phyloP scores from a whole-genome alignment of 1,140 invertebrate species.

The Carcinoscorpius rotundicauda region DNA sequence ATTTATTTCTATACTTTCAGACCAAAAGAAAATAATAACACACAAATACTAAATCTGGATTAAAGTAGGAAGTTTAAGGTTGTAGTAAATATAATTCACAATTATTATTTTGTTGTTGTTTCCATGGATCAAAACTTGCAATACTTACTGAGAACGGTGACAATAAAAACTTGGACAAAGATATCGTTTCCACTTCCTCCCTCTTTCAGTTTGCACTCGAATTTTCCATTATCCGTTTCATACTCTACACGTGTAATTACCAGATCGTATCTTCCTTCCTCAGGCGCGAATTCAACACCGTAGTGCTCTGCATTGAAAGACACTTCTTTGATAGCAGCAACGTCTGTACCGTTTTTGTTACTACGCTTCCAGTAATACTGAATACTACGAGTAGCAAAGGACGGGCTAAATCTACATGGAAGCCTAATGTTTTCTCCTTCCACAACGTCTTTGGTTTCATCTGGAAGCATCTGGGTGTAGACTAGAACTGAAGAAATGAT shows the following conservation, averaged over 20 bases:
- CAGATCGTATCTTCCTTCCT: conserved; percentile 73
- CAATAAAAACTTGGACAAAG: conserved; percentile 62
- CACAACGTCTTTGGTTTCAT: conserved; percentile 14
- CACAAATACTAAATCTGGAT: too few relatives aligned
- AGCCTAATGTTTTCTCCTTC: conserved; percentile 64
- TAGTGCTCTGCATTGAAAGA: conserved; percentile 56
- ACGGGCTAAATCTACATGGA: conserved; percentile 59
- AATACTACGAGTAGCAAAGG: conserved; percentile 38
- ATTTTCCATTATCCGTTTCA: conserved; percentile 76
- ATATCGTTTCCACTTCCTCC: conserved; percentile 66
- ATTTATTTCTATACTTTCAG: too few relatives aligned
- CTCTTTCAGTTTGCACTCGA: conserved; percentile 77
- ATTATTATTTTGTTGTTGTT: too few relatives aligned
- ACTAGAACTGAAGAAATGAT: too few relatives aligned
- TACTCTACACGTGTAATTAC: conserved; percentile 53
- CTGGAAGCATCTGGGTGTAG: too few relatives aligned
- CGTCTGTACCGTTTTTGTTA: conserved; percentile 49
- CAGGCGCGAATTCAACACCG: conserved; percentile 58
- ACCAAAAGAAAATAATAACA: too few relatives aligned
- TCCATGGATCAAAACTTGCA: not conserved
- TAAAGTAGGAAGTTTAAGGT: too few relatives aligned
- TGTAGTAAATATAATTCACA: too few relatives aligned
- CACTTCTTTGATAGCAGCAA: conserved; percentile 53
- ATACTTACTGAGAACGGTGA: conserved; percentile 55
- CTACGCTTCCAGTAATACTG: conserved; percentile 63